These are phyloP conservation scores for Nematostella vectensis DNA, from an alignment of 92 coral and sea anemone species.

Conservation along the genomic window DNA sequence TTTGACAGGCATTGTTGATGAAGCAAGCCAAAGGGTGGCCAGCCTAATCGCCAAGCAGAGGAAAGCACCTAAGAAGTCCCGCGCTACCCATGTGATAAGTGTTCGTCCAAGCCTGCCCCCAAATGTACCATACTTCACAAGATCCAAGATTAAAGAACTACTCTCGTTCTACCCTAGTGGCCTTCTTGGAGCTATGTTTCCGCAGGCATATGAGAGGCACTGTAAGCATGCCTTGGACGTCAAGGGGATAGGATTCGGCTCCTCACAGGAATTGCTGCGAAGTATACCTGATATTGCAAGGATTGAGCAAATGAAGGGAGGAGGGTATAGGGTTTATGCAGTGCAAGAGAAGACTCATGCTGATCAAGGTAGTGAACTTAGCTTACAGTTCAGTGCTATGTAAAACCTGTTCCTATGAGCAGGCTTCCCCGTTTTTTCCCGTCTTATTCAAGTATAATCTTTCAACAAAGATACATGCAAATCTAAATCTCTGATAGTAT, in stretches of 20 bases:
- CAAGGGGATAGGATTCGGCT: slow-evolving; percentile 54
- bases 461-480: no score
- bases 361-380: slow-evolving; percentile 10
- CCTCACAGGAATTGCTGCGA: slow-evolving; percentile 52
- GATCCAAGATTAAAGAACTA: slow-evolving; percentile 64
- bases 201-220: slow-evolving; percentile 50
- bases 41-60: slow-evolving; percentile 78
- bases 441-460: no score
- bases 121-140: slow-evolving; percentile 55
- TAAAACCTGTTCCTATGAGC: no score
- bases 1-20: slow-evolving; percentile 93
- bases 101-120: slow-evolving; percentile 45
- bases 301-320: slow-evolving; percentile 46
- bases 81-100: slow-evolving; percentile 56
- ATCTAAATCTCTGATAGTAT: no score
- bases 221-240: slow-evolving; percentile 55
- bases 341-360: background rate
- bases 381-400: no score
- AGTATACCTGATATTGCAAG: slow-evolving; percentile 52
- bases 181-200: slow-evolving; percentile 62
- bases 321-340: slow-evolving; percentile 54
- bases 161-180: slow-evolving; percentile 71
- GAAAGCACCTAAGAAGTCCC: slow-evolving; percentile 50
- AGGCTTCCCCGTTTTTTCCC: background rate
- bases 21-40: slow-evolving; percentile 81